Base-by-base conservation (phyloP, 2,797 vertebrate species). In the Odontamblyopus rebecca region DNA sequence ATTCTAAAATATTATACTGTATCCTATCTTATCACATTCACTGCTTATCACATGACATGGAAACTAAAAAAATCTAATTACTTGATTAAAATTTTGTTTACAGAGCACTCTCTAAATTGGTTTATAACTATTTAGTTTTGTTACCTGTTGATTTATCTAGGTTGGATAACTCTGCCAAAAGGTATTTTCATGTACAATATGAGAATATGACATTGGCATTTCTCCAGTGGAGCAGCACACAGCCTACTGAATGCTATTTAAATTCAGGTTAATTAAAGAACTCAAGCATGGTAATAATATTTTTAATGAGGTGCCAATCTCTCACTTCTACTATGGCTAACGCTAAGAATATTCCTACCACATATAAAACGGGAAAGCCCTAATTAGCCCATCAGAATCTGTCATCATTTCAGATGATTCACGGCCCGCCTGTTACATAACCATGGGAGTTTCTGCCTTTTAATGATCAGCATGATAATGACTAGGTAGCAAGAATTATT, bases 341-440 rank as follows among this genome's bases (percentile, higher is more conserved):
- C 69, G 83, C 86, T 82, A 77, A 86, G 83, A 90, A 89, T 86
- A 90, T 73, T 74, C 68, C 72, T 72, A 76, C 67, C 73, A 78
- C 78, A 82, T 76, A 77, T 79, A 75, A 84, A 82, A 82, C 1
- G 70, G 72, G 77, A 83, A 90, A 80, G 75, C 85, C 74, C 79
- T 85, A 86, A 89, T 90, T 88, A 87, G 74, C 59, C 78, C 26
- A 73, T 88, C 88, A 85, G 72, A 85, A 72, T 87, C 87, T 89
- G 86, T 85, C 82, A 83, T 85, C 72, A 50, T 80, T 77, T 61
- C 26, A 60, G 79, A 88, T 87, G 84, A 91, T 76, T 90, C 90
- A 89, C 61, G 2, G 61, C 4, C 1, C 27, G 63, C 70, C 62
- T 56, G 57, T 89, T 89, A 86, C 81, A 85, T 88, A 88, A 90